Percentiles rank a stretch among this genome's conserved stretches.
These are phyloP conservation scores for Tenthredo amoena DNA, from an alignment of 2,888 invertebrate species.

Conservation along the genomic window DNA sequence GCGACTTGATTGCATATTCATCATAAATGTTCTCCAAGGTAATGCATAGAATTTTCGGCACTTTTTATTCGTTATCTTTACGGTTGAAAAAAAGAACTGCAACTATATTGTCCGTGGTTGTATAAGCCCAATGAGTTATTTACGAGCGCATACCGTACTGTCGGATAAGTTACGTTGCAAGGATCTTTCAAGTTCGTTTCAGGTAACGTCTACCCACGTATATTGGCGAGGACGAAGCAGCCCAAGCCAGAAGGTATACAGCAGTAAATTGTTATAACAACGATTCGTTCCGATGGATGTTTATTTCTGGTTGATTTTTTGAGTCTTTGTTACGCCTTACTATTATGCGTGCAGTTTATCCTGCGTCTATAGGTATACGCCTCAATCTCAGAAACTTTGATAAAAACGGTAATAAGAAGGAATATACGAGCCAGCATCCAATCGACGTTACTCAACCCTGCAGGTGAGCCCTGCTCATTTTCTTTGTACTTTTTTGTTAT, in stretches of 20 bases:
- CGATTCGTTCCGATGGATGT: constrained; percentile 16
- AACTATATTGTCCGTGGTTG: constrained; percentile 19
- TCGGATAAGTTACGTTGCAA: constrained; percentile 44
- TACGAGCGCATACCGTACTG: constrained; percentile 30
- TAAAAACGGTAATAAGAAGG: constrained; percentile 3
- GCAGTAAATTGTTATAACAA: constrained; percentile 20
- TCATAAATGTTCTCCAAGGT: neutral
- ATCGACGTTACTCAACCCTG: constrained; percentile 16
- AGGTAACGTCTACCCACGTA: constrained; percentile 37
- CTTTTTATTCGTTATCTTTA: neutral
- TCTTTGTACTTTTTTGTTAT: neutral
- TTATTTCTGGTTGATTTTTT: constrained; percentile 13
- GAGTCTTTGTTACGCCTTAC: neutral
- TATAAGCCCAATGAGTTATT: constrained; percentile 40
- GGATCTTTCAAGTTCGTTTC: constrained; percentile 44
- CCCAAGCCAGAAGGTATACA: neutral
- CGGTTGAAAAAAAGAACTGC: neutral
- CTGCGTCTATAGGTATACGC: constrained; percentile 10
- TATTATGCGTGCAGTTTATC: constrained; percentile 19
- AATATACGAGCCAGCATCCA: neutral
- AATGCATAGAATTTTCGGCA: neutral
- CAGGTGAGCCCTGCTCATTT: neutral
- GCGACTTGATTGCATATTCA: neutral
- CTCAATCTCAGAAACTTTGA: neutral
- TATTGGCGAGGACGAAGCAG: constrained; percentile 9